These are phyloP conservation scores for Gadus chalcogrammus DNA, from an alignment of 2,113 vertebrate species.

Conservation along the genomic window DNA sequence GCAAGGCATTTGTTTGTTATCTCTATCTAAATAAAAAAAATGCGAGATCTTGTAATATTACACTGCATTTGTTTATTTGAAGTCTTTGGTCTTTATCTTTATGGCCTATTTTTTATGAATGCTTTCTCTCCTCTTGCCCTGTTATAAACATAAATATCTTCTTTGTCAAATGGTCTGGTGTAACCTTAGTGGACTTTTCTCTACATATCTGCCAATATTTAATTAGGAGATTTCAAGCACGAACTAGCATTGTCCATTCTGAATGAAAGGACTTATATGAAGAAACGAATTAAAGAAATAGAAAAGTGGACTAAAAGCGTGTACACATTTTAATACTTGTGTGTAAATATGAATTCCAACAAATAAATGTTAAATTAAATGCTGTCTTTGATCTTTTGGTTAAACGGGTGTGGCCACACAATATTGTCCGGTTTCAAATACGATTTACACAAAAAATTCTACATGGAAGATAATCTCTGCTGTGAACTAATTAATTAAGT, in stretches of 20 bases:
- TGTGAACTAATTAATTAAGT: too few species aligned
- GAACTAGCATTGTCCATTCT: too few species aligned
- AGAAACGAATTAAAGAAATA: background rate
- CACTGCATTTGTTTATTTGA: slow-evolving; percentile 16
- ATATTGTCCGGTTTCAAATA: too few species aligned
- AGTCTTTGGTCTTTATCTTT: background rate
- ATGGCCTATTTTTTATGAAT: background rate
- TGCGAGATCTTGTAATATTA: slow-evolving; percentile 1
- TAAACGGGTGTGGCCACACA: background rate
- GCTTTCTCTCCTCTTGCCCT: slow-evolving; percentile 6
- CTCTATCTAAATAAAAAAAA: too few species aligned
- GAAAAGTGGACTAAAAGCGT: slow-evolving; percentile 13
- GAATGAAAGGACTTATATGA: background rate
- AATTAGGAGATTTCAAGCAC: slow-evolving; percentile 15
- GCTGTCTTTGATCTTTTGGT: slow-evolving; percentile 25
- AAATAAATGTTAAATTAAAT: slow-evolving; percentile 63
- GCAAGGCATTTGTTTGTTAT: background rate
- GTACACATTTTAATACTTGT: slow-evolving; percentile 58
- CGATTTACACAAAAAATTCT: too few species aligned
- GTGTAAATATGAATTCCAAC: slow-evolving; percentile 52
- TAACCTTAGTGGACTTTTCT: slow-evolving; percentile 7
- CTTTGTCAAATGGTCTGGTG: slow-evolving; percentile 14
- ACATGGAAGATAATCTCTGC: too few species aligned
- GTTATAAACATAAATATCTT: slow-evolving; percentile 9
- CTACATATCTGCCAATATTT: slow-evolving; percentile 2